Conservation (phyloP, 2,113 vertebrate genomes). For the Tyto alba region DNA sequence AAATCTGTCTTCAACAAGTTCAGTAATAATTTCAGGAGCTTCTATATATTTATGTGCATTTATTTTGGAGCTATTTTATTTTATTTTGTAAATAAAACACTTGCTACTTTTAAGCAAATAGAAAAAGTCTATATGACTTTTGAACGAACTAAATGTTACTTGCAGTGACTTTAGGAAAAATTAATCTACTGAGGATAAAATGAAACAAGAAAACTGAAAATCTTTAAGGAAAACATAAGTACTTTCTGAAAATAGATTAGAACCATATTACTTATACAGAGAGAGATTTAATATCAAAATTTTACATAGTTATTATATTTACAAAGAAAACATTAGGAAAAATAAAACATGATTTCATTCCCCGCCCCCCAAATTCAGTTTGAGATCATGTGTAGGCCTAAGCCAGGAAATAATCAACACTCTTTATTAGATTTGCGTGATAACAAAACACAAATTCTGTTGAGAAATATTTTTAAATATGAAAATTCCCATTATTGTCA, state of each 20-base stretch:
- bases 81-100: neutral
- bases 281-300: neutral
- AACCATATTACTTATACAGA: rapidly evolving
- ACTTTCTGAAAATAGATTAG: neutral
- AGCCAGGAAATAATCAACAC: neutral
- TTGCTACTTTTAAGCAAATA: neutral
- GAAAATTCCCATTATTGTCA: neutral
- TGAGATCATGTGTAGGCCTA: neutral
- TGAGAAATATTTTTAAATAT: neutral
- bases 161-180: neutral
- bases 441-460: neutral
- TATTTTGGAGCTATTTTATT: neutral
- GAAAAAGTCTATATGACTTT: neutral
- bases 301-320: neutral
- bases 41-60: neutral
- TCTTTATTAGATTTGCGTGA: neutral
- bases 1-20: neutral
- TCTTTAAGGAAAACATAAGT: neutral
- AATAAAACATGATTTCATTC: neutral
- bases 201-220: neutral
- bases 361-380: neutral
- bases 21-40: neutral
- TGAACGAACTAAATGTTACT: neutral
- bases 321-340: neutral
- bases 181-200: neutral